Percentiles rank a stretch among this genome's conserved stretches.
phyloP scores from a whole-genome alignment of 2,888 invertebrate species.

The Rhabditoides inermis region DNA sequence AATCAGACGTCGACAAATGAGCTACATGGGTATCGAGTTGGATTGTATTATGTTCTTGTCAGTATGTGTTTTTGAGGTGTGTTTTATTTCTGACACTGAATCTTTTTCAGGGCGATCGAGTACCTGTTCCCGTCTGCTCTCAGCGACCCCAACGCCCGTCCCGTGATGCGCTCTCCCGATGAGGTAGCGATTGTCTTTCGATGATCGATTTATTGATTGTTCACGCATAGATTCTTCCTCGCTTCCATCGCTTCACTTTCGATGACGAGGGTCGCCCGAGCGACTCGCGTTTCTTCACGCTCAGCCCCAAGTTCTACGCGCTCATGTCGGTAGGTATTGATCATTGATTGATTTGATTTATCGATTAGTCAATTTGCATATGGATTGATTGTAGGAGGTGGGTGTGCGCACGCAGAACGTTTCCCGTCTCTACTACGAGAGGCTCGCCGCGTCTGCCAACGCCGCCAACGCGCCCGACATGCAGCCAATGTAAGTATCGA shows the following conservation, averaged over 20 bases:
- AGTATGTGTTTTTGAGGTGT: neutral
- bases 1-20: no score
- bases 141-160: slow-evolving; percentile 74
- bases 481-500: slow-evolving; percentile 17
- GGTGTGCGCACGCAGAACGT: slow-evolving; percentile 36
- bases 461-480: slow-evolving; percentile 12
- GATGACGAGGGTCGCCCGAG: slow-evolving; percentile 74
- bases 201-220: neutral
- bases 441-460: no score
- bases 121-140: slow-evolving; percentile 94
- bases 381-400: slow-evolving; percentile 33
- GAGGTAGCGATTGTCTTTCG: slow-evolving; percentile 55
- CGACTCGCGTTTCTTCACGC: slow-evolving; percentile 84
- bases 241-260: slow-evolving; percentile 40
- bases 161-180: slow-evolving; percentile 79
- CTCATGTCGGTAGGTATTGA: slow-evolving; percentile 66
- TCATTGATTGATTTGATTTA: no score
- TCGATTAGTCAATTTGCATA: no score
- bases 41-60: no score
- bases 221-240: neutral
- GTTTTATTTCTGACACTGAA: neutral
- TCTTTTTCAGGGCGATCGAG: slow-evolving; percentile 68
- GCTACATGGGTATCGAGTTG: no score
- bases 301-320: slow-evolving; percentile 74
- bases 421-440: slow-evolving; percentile 31